phyloP scores from a whole-genome alignment of 2,888 invertebrate genomes.

The Caenorhabditis sp. region DNA sequence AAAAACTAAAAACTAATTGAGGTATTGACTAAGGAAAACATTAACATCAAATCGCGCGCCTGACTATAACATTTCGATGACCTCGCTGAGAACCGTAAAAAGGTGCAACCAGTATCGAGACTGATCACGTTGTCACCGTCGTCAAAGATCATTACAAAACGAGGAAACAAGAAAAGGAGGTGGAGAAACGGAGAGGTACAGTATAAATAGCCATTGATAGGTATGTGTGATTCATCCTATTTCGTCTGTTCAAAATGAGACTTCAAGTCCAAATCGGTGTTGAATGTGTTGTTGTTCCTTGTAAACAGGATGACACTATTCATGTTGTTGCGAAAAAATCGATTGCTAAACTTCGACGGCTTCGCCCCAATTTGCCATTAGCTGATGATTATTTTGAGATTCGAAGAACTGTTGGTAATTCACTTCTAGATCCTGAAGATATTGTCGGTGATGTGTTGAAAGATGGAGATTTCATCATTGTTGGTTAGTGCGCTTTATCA shows the following conservation, averaged over 20 bases:
- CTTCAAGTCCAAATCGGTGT: constrained; percentile 57
- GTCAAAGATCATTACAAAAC: neutral
- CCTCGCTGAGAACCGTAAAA: constrained; percentile 37
- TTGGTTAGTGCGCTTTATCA: constrained; percentile 73
- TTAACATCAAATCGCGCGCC: constrained; percentile 8
- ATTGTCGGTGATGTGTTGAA: constrained; percentile 75
- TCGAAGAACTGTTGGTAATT: constrained; percentile 76
- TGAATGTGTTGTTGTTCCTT: constrained; percentile 56
- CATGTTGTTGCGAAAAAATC: constrained; percentile 43
- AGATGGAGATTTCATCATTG: constrained; percentile 77
- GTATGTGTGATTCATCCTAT: constrained; percentile 1
- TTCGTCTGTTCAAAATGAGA: constrained; percentile 42
- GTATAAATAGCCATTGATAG: neutral
- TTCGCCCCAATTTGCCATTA: constrained; percentile 40
- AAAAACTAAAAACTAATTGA: neutral
- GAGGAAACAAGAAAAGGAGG: constrained; percentile 9
- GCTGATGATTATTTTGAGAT: constrained; percentile 71
- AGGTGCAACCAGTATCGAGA: constrained; percentile 28
- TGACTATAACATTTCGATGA: constrained; percentile 36
- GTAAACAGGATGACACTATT: constrained; percentile 48
- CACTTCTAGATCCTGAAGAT: constrained; percentile 76
- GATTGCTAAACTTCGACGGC: constrained; percentile 46
- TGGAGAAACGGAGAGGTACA: constrained; percentile 9
- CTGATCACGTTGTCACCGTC: neutral
- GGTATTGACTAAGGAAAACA: neutral